A percentile compares a stretch with the other conserved stretches of the same genome.
Evolutionary conservation across 1,140 invertebrate genomes (phyloP).

Genomic region (Venustaconcha ellipsiformis): DNA sequence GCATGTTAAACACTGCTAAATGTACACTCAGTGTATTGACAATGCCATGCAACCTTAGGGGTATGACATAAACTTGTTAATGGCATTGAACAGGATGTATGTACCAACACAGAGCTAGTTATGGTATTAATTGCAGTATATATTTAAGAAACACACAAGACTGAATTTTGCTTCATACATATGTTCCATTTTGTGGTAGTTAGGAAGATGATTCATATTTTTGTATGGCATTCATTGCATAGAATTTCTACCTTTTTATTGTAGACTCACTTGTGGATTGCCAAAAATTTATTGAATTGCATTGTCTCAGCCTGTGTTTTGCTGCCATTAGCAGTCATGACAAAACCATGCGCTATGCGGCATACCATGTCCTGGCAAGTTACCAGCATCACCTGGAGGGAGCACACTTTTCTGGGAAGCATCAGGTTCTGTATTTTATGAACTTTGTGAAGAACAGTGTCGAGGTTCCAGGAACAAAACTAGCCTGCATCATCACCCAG

Average conservation of each 20-base stretch:
- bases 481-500: slow-evolving; percentile 78
- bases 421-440: slow-evolving; percentile 55
- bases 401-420: slow-evolving; percentile 74
- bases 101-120: too few species aligned
- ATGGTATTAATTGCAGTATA: too few species aligned
- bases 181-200: too few species aligned
- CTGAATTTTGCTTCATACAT: too few species aligned
- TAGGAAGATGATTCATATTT: not conserved
- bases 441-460: slow-evolving; percentile 54
- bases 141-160: too few species aligned
- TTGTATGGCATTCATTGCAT: not conserved
- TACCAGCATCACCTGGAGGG: slow-evolving; percentile 79
- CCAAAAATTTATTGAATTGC: slow-evolving; percentile 76
- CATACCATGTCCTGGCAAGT: slow-evolving; percentile 76
- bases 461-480: slow-evolving; percentile 71
- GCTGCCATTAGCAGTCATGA: slow-evolving; percentile 75
- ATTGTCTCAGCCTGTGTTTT: slow-evolving; percentile 77
- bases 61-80: too few species aligned
- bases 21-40: too few species aligned
- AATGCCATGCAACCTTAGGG: too few species aligned
- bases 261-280: slow-evolving; percentile 72
- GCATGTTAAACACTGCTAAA: too few species aligned
- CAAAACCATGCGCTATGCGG: slow-evolving; percentile 73
- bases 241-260: slow-evolving; percentile 9
- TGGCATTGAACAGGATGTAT: too few species aligned